Evolutionary conservation across 2,113 vertebrate species (phyloP), one percentile per base, ranked within the genome.

Genomic region (Phainopepla nitens): DNA sequence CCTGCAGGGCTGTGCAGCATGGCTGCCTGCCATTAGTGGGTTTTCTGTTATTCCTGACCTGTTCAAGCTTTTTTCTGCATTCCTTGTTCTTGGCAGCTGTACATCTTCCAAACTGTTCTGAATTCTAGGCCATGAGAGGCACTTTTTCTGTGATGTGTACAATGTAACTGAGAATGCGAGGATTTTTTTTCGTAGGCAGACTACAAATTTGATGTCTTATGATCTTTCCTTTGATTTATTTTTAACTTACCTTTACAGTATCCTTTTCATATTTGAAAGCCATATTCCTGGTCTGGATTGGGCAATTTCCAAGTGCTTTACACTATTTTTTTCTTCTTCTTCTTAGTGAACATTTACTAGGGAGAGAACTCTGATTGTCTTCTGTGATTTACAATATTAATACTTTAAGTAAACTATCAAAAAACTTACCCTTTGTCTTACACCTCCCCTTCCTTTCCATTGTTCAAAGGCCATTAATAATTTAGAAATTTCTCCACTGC

Each of bases 221-320:
- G 39, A 58, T 61, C 36, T 91, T 92, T 89, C 7, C 36, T 90
- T 80, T 77, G 51, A 72, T 45, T 83, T 93, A 41, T 68, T 92
- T 95, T 62, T 58, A 86, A 50, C 70, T 57, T 35, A 76, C 22
- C 7, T 78, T 89, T 39, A 31, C 41, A 33, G 31, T 56, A 39
- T 44, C 35, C 42, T 91, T 91, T 78, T 72, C 28, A 82, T 76
- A 42, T 36, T n/a, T 27, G 1, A 57, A 50, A 77, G 18, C 36
- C 21, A 65, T 14, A 50, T 5, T 29, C 6, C 28, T 66, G 25
- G 8, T 61, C 7, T 8, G 0, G 5, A 62, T 2, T 15, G 7
- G 13, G 12, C 3, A 65, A 35, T 44, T 93, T 86, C 7, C 9
- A 56, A 27, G 50, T 44, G 9, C 10, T 39, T 13, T 35, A 10